phyloP scores from a whole-genome alignment of 2,888 invertebrate genomes.

The Cordilura impudica region DNA sequence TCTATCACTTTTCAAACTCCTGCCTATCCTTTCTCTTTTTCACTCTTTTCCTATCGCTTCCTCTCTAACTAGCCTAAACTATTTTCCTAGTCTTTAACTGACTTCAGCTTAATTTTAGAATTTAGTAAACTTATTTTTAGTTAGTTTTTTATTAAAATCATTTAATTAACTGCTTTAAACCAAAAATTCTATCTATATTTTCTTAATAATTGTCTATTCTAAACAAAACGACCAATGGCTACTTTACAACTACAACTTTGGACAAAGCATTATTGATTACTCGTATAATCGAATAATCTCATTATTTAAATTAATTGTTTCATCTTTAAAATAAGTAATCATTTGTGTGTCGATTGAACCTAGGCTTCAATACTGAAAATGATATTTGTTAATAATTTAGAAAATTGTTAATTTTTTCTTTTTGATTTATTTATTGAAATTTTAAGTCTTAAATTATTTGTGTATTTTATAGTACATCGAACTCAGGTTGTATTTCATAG shows the following conservation, averaged over 20 bases:
- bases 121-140: slow-evolving; percentile 48
- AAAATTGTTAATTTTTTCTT: slow-evolving; percentile 12
- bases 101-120: slow-evolving; percentile 57
- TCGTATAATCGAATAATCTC: slow-evolving; percentile 7
- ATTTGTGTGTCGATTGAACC: background rate
- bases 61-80: background rate
- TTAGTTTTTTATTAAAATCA: slow-evolving; percentile 70
- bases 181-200: slow-evolving; percentile 66
- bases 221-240: slow-evolving; percentile 52
- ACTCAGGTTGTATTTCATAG: slow-evolving; percentile 59
- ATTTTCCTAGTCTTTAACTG: slow-evolving; percentile 28
- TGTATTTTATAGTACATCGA: slow-evolving; percentile 15
- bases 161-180: slow-evolving; percentile 74
- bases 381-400: background rate
- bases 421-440: slow-evolving; percentile 35
- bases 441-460: slow-evolving; percentile 37
- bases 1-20: background rate
- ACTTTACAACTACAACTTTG: slow-evolving; percentile 19
- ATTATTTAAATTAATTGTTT: slow-evolving; percentile 18
- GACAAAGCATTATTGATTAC: slow-evolving; percentile 24
- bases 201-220: slow-evolving; percentile 6
- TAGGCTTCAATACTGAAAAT: slow-evolving; percentile 12
- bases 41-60: background rate
- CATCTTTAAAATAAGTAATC: background rate
- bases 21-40: background rate